phyloP scores from a whole-genome alignment of 1,140 invertebrate genomes.

The Zaprionus vittiger region DNA sequence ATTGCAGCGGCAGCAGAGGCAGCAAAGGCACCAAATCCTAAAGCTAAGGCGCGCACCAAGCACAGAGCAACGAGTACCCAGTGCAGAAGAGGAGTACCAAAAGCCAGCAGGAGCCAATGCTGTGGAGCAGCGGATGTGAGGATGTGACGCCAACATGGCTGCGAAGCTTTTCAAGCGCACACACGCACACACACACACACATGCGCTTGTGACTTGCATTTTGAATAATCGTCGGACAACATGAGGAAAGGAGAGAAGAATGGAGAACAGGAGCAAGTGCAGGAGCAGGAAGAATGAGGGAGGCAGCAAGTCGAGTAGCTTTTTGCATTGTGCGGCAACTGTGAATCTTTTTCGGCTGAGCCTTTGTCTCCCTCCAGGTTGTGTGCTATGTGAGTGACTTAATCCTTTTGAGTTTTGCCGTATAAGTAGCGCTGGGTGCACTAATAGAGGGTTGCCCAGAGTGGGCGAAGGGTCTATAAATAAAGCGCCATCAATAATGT shows the following conservation, averaged over 20 bases:
- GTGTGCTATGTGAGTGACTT: conserved; percentile 53
- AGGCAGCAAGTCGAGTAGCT: conserved; percentile 50
- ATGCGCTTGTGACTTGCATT: conserved; percentile 69
- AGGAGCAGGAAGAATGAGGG: background rate
- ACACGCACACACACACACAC: conserved; percentile 45
- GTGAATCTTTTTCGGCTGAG: conserved; percentile 69
- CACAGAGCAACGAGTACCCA: background rate
- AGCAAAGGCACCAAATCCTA: conserved; percentile 54
- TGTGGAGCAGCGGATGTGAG: background rate
- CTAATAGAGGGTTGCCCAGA: background rate
- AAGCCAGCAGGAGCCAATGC: conserved; percentile 8
- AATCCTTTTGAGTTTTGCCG: conserved; percentile 83
- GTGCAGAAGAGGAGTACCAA: background rate
- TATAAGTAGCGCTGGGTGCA: conserved; percentile 53
- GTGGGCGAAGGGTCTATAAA: conserved; percentile 47
- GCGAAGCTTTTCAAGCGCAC: conserved; percentile 64
- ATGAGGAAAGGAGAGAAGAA: conserved; percentile 15
- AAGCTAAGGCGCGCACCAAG: conserved; percentile 35
- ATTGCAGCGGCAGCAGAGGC: conserved; percentile 57
- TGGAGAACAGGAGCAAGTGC: background rate
- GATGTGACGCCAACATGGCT: conserved; percentile 76
- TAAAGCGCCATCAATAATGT: conserved; percentile 78
- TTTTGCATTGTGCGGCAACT: conserved; percentile 73
- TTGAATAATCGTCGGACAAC: conserved; percentile 74
- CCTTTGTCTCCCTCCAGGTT: conserved; percentile 34